Conservation (phyloP, 1,140 invertebrate genomes). For the Bombus vancouverensis region DNA sequence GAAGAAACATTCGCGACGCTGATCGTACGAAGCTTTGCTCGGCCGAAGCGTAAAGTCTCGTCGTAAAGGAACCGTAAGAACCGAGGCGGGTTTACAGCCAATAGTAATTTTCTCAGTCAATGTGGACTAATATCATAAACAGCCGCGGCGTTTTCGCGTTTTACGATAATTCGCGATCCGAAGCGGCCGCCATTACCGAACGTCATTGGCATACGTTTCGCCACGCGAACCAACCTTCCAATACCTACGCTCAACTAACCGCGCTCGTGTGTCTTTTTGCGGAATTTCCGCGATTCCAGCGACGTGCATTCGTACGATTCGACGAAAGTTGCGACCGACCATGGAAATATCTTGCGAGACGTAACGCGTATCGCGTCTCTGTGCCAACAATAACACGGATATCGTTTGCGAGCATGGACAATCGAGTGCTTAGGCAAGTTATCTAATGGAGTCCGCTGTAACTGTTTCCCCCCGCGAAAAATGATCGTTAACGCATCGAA, state of each 20-base stretch:
- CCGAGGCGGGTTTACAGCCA: slow-evolving; percentile 57
- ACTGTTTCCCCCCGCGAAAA: neutral
- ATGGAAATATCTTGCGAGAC: slow-evolving; percentile 1
- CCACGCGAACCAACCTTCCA: neutral
- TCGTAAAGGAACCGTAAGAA: slow-evolving; percentile 57
- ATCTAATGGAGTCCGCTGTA: neutral
- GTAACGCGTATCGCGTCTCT: neutral
- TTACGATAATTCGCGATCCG: slow-evolving; percentile 62
- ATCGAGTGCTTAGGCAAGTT: neutral
- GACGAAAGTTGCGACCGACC: slow-evolving; percentile 5
- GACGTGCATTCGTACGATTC: neutral
- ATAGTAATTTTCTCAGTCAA: slow-evolving; percentile 59
- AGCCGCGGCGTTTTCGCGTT: slow-evolving; percentile 44
- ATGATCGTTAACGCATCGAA: neutral
- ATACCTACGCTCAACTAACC: neutral
- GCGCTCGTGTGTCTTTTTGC: slow-evolving; percentile 15
- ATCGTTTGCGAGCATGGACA: neutral
- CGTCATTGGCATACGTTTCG: neutral
- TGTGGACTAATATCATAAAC: slow-evolving; percentile 69
- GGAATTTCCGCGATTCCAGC: slow-evolving; percentile 23
- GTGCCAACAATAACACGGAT: neutral
- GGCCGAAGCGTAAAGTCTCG: slow-evolving; percentile 27
- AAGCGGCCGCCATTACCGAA: slow-evolving; percentile 21
- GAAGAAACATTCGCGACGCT: neutral
- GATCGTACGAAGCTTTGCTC: neutral